phyloP scores from a whole-genome alignment of 2,113 vertebrate genomes.

The Catharus minimus region DNA sequence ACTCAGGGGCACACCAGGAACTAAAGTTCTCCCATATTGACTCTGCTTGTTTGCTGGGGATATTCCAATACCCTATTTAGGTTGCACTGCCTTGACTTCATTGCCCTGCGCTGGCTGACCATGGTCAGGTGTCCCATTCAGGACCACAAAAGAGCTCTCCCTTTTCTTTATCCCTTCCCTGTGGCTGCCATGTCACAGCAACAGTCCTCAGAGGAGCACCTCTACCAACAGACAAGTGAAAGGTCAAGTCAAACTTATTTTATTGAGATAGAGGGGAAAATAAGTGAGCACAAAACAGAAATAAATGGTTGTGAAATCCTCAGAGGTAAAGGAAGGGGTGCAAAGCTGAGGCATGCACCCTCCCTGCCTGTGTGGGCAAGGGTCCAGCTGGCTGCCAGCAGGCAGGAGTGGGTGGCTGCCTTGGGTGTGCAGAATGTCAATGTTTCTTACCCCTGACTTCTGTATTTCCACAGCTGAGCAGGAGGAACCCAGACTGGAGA shows the following conservation, averaged over 20 bases:
- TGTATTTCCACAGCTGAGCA: background rate
- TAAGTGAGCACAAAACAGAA: background rate
- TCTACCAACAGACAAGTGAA: background rate
- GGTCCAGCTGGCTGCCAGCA: background rate
- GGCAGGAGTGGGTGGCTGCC: background rate
- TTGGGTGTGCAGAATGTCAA: background rate
- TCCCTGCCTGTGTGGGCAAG: background rate
- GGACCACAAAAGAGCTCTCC: background rate
- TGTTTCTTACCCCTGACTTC: accelerated
- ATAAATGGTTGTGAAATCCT: background rate
- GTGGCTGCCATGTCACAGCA: background rate
- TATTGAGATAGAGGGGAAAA: background rate
- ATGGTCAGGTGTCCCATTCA: accelerated
- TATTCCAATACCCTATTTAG: background rate
- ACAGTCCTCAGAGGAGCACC: background rate
- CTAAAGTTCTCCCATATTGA: background rate
- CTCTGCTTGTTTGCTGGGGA: background rate
- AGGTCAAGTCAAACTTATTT: background rate
- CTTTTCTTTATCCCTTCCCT: background rate
- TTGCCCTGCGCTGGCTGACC: background rate
- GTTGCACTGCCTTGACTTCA: background rate
- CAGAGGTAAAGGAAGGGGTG: background rate
- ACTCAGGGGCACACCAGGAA: background rate
- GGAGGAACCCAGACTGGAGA: background rate
- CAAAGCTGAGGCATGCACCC: accelerated